Percentiles rank a stretch among this genome's conserved stretches.
Conservation (phyloP, 2,113 vertebrate species). For the Thryonomys swinderianus region DNA sequence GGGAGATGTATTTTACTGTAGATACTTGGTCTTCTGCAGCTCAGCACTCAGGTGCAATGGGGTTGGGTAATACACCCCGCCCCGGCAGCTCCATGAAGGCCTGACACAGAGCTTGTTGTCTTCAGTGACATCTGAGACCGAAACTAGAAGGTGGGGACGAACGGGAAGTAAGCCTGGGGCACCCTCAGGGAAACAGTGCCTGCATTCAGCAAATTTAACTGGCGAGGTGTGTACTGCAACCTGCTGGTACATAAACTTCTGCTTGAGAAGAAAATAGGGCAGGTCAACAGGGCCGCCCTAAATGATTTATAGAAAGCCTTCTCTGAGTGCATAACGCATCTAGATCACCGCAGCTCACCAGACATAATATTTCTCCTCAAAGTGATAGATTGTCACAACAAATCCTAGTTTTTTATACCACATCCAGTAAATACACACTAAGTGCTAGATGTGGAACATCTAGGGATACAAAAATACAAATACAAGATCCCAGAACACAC, state of each 20-base stretch:
- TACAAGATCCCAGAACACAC: neutral
- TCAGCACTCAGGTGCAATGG: neutral
- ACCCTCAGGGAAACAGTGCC: neutral
- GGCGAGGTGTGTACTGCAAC: neutral
- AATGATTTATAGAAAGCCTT: neutral
- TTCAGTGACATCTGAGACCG: constrained; percentile 31
- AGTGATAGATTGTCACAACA: neutral
- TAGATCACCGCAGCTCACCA: neutral
- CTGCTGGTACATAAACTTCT: neutral
- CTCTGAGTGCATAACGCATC: neutral
- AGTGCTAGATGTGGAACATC: neutral
- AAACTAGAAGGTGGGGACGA: constrained; percentile 29
- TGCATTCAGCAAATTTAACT: neutral
- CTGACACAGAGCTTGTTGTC: constrained; percentile 47
- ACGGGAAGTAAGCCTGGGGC: neutral
- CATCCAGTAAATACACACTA: neutral
- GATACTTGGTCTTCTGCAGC: neutral
- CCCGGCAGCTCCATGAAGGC: constrained; percentile 15
- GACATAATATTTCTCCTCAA: constrained; percentile 39
- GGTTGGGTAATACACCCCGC: neutral
- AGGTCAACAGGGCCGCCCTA: neutral
- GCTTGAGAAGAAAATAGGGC: constrained; percentile 14
- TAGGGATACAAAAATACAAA: constrained; percentile 9
- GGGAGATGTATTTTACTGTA: neutral
- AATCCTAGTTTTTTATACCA: constrained; percentile 21